A percentile compares a stretch with the other conserved stretches of the same genome.
Evolutionary conservation across 2,113 vertebrate genomes (phyloP).

Genomic region (Myrmophylax atrothorax): DNA sequence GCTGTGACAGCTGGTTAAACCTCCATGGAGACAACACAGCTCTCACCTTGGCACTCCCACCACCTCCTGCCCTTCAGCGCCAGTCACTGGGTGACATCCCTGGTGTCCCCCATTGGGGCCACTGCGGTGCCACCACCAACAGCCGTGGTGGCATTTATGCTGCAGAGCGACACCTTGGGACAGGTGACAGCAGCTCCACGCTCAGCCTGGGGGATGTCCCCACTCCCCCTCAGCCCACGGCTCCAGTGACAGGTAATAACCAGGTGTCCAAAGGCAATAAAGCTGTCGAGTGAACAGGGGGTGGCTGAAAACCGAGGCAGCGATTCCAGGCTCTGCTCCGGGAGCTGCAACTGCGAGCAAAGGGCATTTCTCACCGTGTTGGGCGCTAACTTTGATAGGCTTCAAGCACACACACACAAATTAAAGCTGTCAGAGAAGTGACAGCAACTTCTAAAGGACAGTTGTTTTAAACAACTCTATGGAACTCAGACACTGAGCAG

Average conservation of each 20-base stretch:
- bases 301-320: not conserved
- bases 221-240: not conserved
- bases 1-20: not conserved
- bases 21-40: fast-evolving
- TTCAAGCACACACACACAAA: not conserved
- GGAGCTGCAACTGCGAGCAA: not conserved
- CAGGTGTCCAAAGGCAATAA: not conserved
- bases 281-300: not conserved
- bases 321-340: not conserved
- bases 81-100: not conserved
- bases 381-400: not conserved
- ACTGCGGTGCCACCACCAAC: not conserved
- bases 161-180: not conserved
- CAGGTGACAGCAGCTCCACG: not conserved
- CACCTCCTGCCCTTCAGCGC: not conserved
- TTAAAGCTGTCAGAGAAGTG: not conserved
- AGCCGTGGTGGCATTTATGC: not conserved
- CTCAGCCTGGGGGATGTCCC: not conserved
- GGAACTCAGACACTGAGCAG: not conserved
- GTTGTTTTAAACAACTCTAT: not conserved
- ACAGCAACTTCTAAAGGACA: not conserved
- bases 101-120: not conserved
- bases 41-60: not conserved
- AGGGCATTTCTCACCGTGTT: not conserved
- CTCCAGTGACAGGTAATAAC: not conserved